Evolutionary conservation across 2,113 vertebrate species (phyloP).

Genomic region (Tretioscincus oriximinensis): DNA sequence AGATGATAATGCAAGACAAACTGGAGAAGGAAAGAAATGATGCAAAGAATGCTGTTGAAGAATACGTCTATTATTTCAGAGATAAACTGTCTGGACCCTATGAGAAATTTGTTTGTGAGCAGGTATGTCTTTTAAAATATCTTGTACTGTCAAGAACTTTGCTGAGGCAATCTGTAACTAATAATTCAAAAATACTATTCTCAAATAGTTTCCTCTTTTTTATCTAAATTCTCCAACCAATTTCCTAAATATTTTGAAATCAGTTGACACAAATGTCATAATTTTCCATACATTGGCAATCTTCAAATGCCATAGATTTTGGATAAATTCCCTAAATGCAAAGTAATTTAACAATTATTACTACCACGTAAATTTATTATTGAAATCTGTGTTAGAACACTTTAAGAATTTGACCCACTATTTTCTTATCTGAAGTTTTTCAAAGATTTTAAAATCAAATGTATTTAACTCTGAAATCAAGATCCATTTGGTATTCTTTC

Average conservation of each 20-base stretch:
- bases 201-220: not conserved
- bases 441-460: not conserved
- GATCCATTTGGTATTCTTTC: no score
- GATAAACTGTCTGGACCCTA: conserved; percentile 87
- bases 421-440: not conserved
- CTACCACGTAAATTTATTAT: not conserved
- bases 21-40: conserved; percentile 97
- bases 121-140: conserved; percentile 65
- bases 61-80: conserved; percentile 97
- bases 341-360: not conserved
- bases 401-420: not conserved
- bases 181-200: not conserved
- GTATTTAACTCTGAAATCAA: not conserved
- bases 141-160: conserved; percentile 49
- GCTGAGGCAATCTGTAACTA: not conserved
- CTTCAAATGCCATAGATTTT: not conserved
- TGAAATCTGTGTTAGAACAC: no score
- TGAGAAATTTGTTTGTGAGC: conserved; percentile 90
- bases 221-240: not conserved
- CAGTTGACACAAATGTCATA: not conserved
- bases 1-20: conserved; percentile 99
- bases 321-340: not conserved
- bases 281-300: not conserved
- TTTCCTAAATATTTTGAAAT: not conserved
- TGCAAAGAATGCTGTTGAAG: conserved; percentile 95